Evolutionary conservation across 2,113 vertebrate genomes (phyloP).

Genomic region (Eretmochelys imbricata): DNA sequence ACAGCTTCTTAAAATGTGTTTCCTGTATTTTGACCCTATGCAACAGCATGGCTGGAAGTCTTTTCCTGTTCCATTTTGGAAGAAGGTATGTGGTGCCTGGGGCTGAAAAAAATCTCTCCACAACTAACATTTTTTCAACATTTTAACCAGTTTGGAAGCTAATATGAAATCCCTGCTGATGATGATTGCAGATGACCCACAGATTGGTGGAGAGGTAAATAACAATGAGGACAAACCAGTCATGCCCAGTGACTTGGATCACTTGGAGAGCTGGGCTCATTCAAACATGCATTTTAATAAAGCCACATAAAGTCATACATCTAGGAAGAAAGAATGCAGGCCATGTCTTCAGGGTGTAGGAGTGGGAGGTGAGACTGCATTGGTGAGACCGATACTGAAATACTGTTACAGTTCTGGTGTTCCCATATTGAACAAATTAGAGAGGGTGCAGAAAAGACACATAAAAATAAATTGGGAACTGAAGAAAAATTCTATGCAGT

Average conservation of each 20-base stretch:
- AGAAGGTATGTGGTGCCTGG: neutral
- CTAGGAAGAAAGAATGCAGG: neutral
- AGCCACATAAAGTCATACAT: constrained; percentile 5
- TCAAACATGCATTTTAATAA: neutral
- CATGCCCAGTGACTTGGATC: too few species aligned
- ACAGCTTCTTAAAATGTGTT: neutral
- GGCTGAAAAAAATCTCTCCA: neutral
- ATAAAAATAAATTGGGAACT: constrained; percentile 58
- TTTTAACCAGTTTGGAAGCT: neutral
- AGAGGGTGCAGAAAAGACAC: neutral
- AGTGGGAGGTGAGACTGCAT: constrained; percentile 25
- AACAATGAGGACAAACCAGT: neutral
- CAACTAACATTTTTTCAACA: neutral
- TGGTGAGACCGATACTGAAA: constrained; percentile 25
- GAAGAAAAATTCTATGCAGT: constrained; percentile 32
- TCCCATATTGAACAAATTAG: constrained; percentile 7
- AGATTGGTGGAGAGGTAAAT: neutral
- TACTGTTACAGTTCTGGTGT: neutral
- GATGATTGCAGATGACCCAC: constrained; percentile 1
- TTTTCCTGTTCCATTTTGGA: neutral
- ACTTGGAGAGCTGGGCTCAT: neutral
- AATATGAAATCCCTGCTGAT: constrained; percentile 30
- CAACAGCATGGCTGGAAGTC: neutral
- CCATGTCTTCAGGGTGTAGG: neutral
- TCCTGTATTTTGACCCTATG: neutral